Percentiles rank a stretch among this genome's conserved stretches.
Evolutionary conservation across 2,113 vertebrate genomes (phyloP).

Genomic region (Aleadryas rufinucha): DNA sequence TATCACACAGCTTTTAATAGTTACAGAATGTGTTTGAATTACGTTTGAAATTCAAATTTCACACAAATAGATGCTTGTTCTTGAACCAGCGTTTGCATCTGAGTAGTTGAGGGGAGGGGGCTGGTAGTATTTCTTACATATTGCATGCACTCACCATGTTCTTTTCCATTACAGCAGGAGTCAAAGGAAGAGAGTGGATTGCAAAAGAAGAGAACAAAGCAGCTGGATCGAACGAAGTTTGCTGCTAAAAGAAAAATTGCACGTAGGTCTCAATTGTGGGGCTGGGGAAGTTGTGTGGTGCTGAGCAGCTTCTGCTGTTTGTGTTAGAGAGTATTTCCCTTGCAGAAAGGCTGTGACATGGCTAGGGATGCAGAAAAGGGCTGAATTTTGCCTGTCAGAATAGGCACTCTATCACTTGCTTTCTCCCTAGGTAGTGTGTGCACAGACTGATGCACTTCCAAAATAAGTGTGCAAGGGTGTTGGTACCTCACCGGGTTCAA

Average conservation of each 20-base stretch:
- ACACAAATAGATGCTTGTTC: constrained; percentile 24
- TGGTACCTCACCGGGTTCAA: not conserved
- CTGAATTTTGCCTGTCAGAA: not conserved
- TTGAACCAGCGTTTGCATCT: constrained; percentile 18
- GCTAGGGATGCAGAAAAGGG: not conserved
- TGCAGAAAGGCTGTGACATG: not conserved
- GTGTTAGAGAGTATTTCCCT: not conserved
- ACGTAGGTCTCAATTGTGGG: constrained; percentile 69
- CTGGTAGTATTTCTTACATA: constrained; percentile 4
- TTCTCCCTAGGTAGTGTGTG: not conserved
- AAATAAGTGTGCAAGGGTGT: not conserved
- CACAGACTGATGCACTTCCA: not conserved
- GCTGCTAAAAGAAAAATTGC: constrained; percentile 75
- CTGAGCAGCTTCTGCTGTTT: not conserved
- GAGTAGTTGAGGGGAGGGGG: not conserved
- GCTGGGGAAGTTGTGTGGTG: not conserved
- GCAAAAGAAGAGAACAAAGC: constrained; percentile 70
- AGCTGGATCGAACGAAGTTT: constrained; percentile 67
- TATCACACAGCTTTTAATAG: constrained; percentile 65
- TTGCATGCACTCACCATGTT: constrained; percentile 37
- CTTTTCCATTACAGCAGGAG: constrained; percentile 69
- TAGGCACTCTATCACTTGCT: not conserved
- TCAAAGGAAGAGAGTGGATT: constrained; percentile 69
- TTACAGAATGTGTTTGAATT: constrained; percentile 56
- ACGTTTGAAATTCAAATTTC: constrained; percentile 64